Conservation (phyloP, 2,888 invertebrate species). For the Pseudococcus jackbeardsleyi region DNA sequence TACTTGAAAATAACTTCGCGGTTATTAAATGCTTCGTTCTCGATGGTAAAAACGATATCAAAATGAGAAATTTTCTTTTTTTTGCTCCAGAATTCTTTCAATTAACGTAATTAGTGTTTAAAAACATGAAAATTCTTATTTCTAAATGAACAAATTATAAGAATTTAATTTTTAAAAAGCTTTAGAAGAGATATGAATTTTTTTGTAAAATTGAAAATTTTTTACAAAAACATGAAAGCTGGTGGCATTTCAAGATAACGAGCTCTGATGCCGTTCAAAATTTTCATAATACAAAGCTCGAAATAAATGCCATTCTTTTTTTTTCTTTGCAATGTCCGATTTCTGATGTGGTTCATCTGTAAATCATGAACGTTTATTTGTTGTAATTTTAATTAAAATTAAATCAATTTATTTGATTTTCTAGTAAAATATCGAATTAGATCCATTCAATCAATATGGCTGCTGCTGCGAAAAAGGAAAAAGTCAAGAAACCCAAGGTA, state of each 20-base stretch:
- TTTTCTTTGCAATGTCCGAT: background rate
- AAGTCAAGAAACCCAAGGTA: conserved; percentile 66
- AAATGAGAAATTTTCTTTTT: background rate
- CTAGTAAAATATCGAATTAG: background rate
- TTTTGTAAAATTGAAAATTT: background rate
- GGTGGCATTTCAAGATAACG: background rate
- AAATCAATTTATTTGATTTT: background rate
- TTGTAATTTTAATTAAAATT: background rate
- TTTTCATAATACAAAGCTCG: background rate
- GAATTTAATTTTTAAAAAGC: background rate
- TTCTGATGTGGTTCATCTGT: conserved; percentile 25
- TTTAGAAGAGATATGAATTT: background rate
- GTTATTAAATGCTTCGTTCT: background rate
- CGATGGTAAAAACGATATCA: background rate
- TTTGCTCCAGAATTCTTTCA: background rate
- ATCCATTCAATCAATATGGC: conserved; percentile 53
- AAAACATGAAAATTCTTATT: background rate
- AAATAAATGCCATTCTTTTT: conserved; percentile 22
- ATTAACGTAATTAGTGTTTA: background rate
- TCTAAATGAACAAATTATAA: background rate
- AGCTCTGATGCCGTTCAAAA: too few species aligned
- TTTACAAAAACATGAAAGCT: background rate
- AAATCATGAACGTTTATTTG: conserved; percentile 39
- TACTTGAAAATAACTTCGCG: background rate
- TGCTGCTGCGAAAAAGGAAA: conserved; percentile 64